Conservation (phyloP, 2,113 vertebrate species). For the Ailurus styani region DNA sequence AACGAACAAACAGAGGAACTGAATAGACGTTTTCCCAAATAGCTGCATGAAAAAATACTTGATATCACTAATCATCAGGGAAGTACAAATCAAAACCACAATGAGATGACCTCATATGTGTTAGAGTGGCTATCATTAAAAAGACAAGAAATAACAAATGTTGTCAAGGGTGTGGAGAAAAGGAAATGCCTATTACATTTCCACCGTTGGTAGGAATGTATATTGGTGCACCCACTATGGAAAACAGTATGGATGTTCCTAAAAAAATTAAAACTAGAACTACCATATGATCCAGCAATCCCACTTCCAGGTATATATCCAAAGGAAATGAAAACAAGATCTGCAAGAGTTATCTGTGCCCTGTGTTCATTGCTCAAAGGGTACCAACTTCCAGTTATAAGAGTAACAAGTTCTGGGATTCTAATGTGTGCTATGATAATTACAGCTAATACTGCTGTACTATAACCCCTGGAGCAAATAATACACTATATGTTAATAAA, state of each 20-base stretch:
- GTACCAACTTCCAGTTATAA: not conserved
- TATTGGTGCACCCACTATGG: not conserved
- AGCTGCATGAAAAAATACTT: not conserved
- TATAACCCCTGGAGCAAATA: too few species aligned
- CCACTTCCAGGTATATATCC: not conserved
- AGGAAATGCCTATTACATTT: too few species aligned
- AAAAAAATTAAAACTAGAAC: not conserved
- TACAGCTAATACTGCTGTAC: not conserved
- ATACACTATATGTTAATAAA: too few species aligned
- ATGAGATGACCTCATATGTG: not conserved
- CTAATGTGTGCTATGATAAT: not conserved
- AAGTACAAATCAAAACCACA: not conserved
- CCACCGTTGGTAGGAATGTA: not conserved
- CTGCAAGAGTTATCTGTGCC: not conserved
- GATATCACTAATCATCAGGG: not conserved
- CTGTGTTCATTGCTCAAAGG: not conserved
- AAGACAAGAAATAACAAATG: not conserved
- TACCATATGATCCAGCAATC: not conserved
- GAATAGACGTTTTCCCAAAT: not conserved
- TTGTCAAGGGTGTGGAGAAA: not conserved
- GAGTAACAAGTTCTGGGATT: not conserved
- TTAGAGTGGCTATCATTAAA: not conserved
- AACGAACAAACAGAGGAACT: not conserved
- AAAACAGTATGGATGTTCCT: not conserved
- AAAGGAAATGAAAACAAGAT: not conserved